Evolutionary conservation across 1,140 invertebrate genomes (phyloP).

Genomic region (Potamilus streckersoni): DNA sequence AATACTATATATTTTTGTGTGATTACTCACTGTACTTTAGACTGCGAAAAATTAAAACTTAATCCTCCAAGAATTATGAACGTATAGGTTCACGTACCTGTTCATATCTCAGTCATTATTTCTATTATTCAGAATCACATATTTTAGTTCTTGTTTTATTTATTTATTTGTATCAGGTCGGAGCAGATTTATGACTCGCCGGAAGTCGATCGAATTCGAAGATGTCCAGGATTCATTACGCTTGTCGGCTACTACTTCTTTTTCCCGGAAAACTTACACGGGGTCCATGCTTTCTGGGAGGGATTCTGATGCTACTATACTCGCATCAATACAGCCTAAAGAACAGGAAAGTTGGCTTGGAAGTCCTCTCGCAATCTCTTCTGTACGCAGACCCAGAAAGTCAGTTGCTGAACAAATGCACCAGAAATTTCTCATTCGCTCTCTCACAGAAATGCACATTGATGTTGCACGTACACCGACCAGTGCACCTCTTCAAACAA

Average conservation of each 20-base stretch:
- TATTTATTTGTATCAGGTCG: too few relatives aligned
- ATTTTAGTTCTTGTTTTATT: too few relatives aligned
- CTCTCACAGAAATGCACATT: not conserved
- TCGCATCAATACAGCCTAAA: not conserved
- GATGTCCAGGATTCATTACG: conserved; percentile 21
- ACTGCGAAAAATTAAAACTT: too few relatives aligned
- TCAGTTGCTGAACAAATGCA: conserved; percentile 15
- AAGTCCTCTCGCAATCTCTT: conserved; percentile 22
- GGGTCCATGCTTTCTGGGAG: not conserved
- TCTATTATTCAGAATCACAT: too few relatives aligned
- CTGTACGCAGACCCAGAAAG: conserved; percentile 22
- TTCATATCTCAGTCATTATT: too few relatives aligned
- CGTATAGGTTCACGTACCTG: too few relatives aligned
- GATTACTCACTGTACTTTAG: too few relatives aligned
- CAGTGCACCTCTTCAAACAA: conserved; percentile 8
- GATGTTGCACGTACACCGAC: not conserved
- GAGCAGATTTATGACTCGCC: not conserved
- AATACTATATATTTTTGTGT: too few relatives aligned
- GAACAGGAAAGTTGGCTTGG: conserved; percentile 17
- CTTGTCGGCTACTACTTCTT: not conserved
- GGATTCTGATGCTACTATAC: not conserved
- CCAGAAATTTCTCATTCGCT: conserved; percentile 1
- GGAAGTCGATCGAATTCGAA: conserved; percentile 29
- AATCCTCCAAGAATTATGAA: too few relatives aligned
- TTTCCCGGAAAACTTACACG: conserved; percentile 3